Percentiles rank a stretch among this genome's conserved stretches.
Conservation (phyloP, 1,140 invertebrate genomes). For the Temnothorax curvispinosus region DNA sequence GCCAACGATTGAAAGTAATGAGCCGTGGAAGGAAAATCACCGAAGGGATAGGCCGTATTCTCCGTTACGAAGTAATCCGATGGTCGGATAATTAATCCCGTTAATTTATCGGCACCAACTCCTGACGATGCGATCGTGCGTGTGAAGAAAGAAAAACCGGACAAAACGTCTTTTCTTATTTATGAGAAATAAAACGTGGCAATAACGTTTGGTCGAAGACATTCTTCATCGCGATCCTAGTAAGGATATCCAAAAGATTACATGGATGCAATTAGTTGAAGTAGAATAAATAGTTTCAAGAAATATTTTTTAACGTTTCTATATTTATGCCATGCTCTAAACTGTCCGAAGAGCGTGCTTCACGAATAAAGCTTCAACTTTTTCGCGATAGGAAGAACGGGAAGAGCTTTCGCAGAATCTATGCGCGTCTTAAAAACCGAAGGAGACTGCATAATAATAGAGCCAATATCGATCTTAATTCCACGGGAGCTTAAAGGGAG, state of each 20-base stretch:
- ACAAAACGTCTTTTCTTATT: neutral
- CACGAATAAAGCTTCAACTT: neutral
- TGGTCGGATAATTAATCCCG: conserved; percentile 73
- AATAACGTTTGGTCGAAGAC: neutral
- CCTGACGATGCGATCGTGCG: conserved; percentile 34
- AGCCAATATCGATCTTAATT: conserved; percentile 18
- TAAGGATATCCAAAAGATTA: neutral
- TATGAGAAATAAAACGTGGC: neutral
- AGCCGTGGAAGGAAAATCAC: conserved; percentile 74
- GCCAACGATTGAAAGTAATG: conserved; percentile 84
- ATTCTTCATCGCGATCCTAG: neutral
- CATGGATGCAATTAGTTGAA: neutral
- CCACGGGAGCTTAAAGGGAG: neutral
- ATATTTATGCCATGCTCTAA: neutral
- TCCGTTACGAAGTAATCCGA: conserved; percentile 60
- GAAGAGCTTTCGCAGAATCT: neutral
- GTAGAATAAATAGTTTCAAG: neutral
- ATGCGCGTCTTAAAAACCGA: neutral
- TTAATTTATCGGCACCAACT: conserved; percentile 70
- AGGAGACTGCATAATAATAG: neutral
- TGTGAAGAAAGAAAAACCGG: conserved; percentile 31
- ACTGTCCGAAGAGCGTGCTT: neutral
- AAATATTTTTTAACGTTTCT: neutral
- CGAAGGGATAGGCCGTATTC: conserved; percentile 58
- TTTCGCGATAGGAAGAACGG: neutral